These are phyloP conservation scores for Megaceryle maxima DNA, from an alignment of 2,113 vertebrate genomes.

Conservation along the genomic window DNA sequence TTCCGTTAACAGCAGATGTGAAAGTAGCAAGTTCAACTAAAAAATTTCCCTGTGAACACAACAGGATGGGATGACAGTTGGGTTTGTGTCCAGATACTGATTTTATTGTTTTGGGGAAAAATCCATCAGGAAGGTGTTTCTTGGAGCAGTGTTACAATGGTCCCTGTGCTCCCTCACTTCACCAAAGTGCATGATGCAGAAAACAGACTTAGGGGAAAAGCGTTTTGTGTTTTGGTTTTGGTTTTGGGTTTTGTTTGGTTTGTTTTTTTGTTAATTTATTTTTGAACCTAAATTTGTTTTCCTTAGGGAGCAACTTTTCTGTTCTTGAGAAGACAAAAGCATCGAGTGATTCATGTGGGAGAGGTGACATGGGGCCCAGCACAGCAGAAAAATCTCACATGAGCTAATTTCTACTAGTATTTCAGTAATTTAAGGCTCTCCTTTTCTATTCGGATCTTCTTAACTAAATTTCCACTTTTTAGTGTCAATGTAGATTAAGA, in stretches of 20 bases:
- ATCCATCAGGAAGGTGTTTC: neutral
- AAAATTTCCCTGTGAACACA: rapidly evolving
- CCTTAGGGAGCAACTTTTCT: neutral
- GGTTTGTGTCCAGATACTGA: neutral
- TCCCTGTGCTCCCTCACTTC: neutral
- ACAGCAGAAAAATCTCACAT: neutral
- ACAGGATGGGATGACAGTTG: neutral
- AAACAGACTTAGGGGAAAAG: neutral
- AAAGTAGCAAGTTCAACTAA: rapidly evolving
- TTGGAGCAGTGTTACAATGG: rapidly evolving
- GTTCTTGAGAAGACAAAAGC: neutral
- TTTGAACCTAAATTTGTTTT: neutral
- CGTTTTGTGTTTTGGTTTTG: no score
- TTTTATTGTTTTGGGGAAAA: neutral
- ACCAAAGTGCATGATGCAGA: neutral
- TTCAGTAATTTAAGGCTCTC: neutral
- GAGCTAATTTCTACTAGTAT: neutral
- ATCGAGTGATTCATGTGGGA: neutral
- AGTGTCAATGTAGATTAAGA: neutral
- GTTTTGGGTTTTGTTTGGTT: no score
- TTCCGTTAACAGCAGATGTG: neutral
- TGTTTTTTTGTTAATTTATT: neutral
- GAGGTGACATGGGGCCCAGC: neutral
- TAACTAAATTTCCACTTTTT: neutral
- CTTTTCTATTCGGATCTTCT: neutral